Evolutionary conservation across 2,113 vertebrate species (phyloP).

Genomic region (Osmerus mordax): DNA sequence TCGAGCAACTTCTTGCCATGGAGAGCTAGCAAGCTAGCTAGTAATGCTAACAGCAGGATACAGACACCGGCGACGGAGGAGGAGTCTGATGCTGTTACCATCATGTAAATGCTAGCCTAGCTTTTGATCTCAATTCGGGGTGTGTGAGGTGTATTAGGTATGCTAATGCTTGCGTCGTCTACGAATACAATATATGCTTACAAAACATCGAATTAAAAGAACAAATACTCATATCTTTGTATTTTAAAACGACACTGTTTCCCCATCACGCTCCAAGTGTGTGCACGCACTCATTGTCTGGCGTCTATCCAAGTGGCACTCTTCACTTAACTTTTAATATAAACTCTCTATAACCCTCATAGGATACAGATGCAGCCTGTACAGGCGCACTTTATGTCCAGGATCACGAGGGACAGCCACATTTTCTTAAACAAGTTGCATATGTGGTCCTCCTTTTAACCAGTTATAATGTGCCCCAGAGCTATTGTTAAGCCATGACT

Average conservation of each 20-base stretch:
- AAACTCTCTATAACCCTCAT: constrained; percentile 6
- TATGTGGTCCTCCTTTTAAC: too few species aligned
- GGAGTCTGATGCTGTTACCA: constrained; percentile 54
- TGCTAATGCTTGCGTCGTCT: neutral
- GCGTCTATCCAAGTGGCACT: constrained; percentile 40
- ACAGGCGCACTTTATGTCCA: neutral
- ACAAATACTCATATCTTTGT: neutral
- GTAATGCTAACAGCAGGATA: constrained; percentile 27
- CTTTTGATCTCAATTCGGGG: constrained; percentile 29
- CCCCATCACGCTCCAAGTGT: constrained; percentile 24
- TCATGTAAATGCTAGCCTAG: constrained; percentile 49
- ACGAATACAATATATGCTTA: constrained; percentile 1
- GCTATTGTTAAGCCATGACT: too few species aligned
- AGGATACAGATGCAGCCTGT: neutral
- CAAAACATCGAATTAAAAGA: neutral
- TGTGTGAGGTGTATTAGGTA: neutral
- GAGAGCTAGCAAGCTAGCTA: constrained; percentile 41
- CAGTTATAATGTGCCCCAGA: too few species aligned
- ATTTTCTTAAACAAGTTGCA: too few species aligned
- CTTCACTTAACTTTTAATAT: constrained; percentile 37
- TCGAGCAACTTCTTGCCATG: constrained; percentile 57
- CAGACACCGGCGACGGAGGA: constrained; percentile 60
- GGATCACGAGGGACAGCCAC: neutral
- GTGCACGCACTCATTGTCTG: constrained; percentile 48
- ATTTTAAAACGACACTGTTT: constrained; percentile 20